Evolutionary conservation across 2,797 vertebrate genomes (phyloP), one percentile per base, ranked within the genome.

Genomic region (Pteronotus mesoamericanus): DNA sequence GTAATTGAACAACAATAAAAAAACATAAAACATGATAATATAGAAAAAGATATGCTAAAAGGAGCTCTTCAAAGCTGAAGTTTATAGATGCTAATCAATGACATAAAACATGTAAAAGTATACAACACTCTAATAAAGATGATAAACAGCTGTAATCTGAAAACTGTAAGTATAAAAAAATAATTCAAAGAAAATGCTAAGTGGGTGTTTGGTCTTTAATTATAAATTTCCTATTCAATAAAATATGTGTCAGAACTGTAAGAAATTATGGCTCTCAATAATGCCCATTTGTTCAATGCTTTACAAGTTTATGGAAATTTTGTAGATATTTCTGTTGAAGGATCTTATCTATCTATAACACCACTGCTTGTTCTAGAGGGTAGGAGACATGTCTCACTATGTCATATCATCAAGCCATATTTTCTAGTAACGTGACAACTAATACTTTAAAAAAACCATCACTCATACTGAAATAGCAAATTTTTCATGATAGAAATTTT

Each of bases 391-490:
- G 8, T 57, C 22, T 59, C 10, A 46, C 34, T 51, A 48, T 14
- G 66, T 39, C 4, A 12, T 21, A 78, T 69, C 11, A 59, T 2
- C 0, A 93, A 69, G 10, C 84, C 11, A 79, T 69, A 64, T 55
- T 77, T 86, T 93, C 42, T 69, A 86, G 48, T 39, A 86, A 94
- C 94, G n/a, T 39, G 19, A 93, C 26, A 57, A 80, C 80, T 79
- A 78, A 74, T 69, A 84, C 61, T 61, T 61, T 59, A 59, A 61
- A 51, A 11, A 8, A 89, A 79, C 14, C 22, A 59, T 53, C 61
- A 29, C 24, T 94, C 37, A 82, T 34, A 83, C 12, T 61, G 9
- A 7, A 88, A 93, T 82, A 87, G 48, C 1, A 82, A 59, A 74
- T 89, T 74, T 95, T 78, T 68, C 4, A 69, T 72, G 16, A 77